Evolutionary conservation across 1,140 invertebrate species (phyloP).

Genomic region (Cyphomyrmex costatus): DNA sequence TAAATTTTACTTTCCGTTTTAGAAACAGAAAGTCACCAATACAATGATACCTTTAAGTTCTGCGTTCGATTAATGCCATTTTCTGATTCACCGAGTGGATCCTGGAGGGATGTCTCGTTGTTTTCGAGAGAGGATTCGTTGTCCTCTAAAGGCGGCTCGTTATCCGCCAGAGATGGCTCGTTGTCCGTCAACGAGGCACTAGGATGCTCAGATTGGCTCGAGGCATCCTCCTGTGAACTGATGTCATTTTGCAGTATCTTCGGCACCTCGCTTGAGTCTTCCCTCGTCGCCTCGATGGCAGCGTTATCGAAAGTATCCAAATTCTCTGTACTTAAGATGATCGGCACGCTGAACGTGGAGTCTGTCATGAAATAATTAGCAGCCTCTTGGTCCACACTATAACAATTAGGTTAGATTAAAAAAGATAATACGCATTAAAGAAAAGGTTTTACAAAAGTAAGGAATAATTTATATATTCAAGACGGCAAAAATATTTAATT

Average conservation of each 20-base stretch:
- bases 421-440: neutral
- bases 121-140: slow-evolving; percentile 38
- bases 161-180: slow-evolving; percentile 20
- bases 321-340: slow-evolving; percentile 83
- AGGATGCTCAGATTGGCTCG: slow-evolving; percentile 53
- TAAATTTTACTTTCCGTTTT: neutral
- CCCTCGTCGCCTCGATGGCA: slow-evolving; percentile 72
- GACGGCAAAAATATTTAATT: slow-evolving; percentile 12
- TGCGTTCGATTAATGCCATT: slow-evolving; percentile 75
- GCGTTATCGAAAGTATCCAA: slow-evolving; percentile 80
- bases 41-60: slow-evolving; percentile 83
- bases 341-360: slow-evolving; percentile 83
- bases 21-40: neutral
- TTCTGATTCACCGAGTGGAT: slow-evolving; percentile 68
- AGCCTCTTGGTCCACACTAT: slow-evolving; percentile 84
- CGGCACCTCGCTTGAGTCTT: slow-evolving; percentile 76
- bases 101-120: slow-evolving; percentile 52
- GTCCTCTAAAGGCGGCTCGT: slow-evolving; percentile 23
- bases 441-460: slow-evolving; percentile 28
- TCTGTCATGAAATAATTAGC: slow-evolving; percentile 83
- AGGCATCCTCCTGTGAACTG: slow-evolving; percentile 64
- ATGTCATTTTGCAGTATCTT: slow-evolving; percentile 75
- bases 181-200: slow-evolving; percentile 44
- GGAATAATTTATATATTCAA: slow-evolving; percentile 6
- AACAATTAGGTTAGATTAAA: slow-evolving; percentile 48